Conservation (phyloP, 2,888 invertebrate genomes). For the Cryptus viduatorius region DNA sequence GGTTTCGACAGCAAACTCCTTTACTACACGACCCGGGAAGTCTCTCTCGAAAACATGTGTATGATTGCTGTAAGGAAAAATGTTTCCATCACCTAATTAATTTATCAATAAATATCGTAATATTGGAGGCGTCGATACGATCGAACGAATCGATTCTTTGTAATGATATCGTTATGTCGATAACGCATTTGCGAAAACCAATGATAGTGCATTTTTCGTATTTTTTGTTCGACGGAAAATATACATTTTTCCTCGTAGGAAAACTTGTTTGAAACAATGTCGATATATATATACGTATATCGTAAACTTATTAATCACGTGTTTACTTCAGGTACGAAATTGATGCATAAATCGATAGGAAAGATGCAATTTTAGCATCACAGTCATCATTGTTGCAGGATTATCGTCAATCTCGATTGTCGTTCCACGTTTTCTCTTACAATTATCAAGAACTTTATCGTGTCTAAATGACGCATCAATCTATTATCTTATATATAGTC, state of each 20-base stretch:
- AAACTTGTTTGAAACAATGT: background rate
- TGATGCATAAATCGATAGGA: background rate
- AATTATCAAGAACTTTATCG: background rate
- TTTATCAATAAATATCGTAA: constrained; percentile 16
- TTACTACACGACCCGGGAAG: constrained; percentile 88
- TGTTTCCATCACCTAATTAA: background rate
- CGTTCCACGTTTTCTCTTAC: background rate
- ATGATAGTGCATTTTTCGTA: too few species aligned
- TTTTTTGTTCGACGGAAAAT: background rate
- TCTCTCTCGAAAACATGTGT: constrained; percentile 93
- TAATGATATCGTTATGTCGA: background rate
- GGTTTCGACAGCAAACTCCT: constrained; percentile 88
- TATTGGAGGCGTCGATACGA: background rate
- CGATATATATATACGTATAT: background rate
- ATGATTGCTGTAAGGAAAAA: constrained; percentile 87
- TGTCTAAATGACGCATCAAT: background rate
- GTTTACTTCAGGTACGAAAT: background rate
- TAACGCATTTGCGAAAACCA: background rate
- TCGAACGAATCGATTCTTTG: background rate
- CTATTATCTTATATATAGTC: background rate
- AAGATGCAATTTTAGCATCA: background rate
- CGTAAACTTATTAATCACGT: background rate
- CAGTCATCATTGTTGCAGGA: background rate
- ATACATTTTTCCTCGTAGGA: background rate
- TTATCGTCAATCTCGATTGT: background rate